Conservation (phyloP, 2,797 vertebrate species). For the Pachyuromys duprasi region DNA sequence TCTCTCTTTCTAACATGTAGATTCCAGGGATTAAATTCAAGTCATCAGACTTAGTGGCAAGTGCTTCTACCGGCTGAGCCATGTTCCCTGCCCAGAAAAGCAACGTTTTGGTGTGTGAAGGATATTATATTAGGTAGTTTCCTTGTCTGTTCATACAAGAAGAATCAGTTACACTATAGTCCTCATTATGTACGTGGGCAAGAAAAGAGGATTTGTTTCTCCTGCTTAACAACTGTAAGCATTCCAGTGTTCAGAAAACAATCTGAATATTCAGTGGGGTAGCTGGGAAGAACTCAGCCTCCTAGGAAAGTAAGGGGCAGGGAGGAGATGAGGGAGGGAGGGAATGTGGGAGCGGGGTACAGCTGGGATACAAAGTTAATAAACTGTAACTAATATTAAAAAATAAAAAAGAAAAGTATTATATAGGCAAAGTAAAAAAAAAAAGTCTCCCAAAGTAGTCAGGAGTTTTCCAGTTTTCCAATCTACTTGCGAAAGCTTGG, state of each 20-base stretch:
- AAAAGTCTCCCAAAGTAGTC: background rate
- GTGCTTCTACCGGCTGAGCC: background rate
- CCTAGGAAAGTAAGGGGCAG: background rate
- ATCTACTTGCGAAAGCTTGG: background rate
- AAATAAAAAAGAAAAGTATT: too few species aligned
- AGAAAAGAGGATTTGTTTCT: background rate
- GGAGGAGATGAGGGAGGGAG: too few species aligned
- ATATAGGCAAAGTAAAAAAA: background rate
- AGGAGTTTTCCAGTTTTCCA: background rate
- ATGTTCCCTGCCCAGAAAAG: background rate
- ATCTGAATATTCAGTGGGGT: background rate
- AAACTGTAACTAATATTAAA: too few species aligned
- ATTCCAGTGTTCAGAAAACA: constrained; percentile 47
- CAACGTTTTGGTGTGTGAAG: constrained; percentile 66
- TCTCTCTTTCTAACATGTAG: background rate
- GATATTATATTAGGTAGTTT: constrained; percentile 45
- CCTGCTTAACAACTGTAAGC: constrained; percentile 34
- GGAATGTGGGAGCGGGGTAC: too few species aligned
- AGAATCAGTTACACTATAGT: background rate
- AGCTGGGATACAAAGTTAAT: too few species aligned
- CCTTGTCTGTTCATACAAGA: constrained; percentile 26
- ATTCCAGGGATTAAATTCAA: background rate
- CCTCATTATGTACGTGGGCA: background rate
- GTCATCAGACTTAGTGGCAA: background rate
- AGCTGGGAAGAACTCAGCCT: background rate